Base-by-base conservation (phyloP, 2,888 invertebrate genomes). In the Beris chalybata region DNA sequence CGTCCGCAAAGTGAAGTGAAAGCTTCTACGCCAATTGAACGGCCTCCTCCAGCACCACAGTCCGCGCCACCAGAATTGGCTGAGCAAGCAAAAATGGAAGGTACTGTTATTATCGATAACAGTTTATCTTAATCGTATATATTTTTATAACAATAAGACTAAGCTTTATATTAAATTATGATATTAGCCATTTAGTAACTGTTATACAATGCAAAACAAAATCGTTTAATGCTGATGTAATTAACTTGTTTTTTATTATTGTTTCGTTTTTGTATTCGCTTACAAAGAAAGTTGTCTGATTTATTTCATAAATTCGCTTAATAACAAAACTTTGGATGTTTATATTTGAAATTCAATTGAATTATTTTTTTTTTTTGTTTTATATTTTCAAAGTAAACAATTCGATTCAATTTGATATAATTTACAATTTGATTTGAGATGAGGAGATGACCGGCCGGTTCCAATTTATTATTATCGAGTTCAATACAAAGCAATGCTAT, bases 1-100 rank as follows among this genome's bases (percentile, higher is more conserved):
- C 88, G 92, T 83, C 92, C 92, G 79, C 92, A 91, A 83, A 92
- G 92, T 83, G 93, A 93, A 85, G 89, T 91, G 77, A 92, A 91
- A 82, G 89, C 88, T 71, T 88, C 88, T 83, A 87, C 86, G 70
- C 86, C 87, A 53, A 85, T 87, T 71, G 85, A 85, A 74, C 83
- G 84, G 72, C 83, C 86, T 71, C 85, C 85, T 65, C 86, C 86
- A 72, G 85, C 87, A 70, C 87, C 87, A 69, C 87, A 87, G 77
- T 88, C 88, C 69, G 87, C 88, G 71, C 87, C 88, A 64, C 87
- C 88, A 69, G 85, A 87, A 77, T 81, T 87, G 74, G 83, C 84
- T 72, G 85, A 85, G 75, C 85, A 85, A 79, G 81, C 79, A 75
- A 83, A 84, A 81, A 83, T 83, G 80, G 83, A 83, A 78, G 83